Percentiles rank a stretch among this genome's conserved stretches.
phyloP scores from a whole-genome alignment of 2,888 invertebrate genomes.

The Aphidoletes aphidimyza region DNA sequence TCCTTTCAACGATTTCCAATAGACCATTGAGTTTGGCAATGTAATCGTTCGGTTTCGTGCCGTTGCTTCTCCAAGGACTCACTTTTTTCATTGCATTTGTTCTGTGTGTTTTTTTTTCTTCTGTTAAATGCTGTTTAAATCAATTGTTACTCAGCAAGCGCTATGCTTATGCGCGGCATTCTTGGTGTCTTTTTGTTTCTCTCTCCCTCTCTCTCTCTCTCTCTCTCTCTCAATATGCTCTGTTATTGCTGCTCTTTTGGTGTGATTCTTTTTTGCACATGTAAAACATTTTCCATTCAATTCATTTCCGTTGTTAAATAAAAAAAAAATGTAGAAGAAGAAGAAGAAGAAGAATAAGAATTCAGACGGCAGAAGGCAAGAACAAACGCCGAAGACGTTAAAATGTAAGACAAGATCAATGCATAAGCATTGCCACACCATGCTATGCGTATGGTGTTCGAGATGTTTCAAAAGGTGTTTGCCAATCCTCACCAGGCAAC shows the following conservation, averaged over 20 bases:
- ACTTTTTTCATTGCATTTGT: too few relatives aligned
- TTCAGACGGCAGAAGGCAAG: neutral
- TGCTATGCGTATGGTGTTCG: too few relatives aligned
- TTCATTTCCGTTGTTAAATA: constrained; percentile 44
- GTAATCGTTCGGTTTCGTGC: neutral
- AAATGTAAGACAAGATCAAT: constrained; percentile 5
- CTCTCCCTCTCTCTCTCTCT: too few relatives aligned
- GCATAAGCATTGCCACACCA: neutral
- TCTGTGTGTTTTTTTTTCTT: neutral
- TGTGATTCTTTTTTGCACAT: constrained; percentile 38
- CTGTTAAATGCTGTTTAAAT: constrained; percentile 15
- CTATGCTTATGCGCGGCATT: neutral
- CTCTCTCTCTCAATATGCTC: too few relatives aligned
- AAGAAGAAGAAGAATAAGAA: too few relatives aligned
- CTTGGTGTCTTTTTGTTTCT: too few relatives aligned
- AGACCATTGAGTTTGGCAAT: constrained; percentile 33
- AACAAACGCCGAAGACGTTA: neutral
- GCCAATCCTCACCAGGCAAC: too few relatives aligned
- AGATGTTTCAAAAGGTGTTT: too few relatives aligned
- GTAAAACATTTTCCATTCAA: constrained; percentile 54
- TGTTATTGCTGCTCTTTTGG: neutral
- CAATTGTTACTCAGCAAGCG: constrained; percentile 33
- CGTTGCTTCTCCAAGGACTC: neutral
- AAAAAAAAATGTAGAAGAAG: too few relatives aligned
- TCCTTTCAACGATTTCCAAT: constrained; percentile 18